Evolutionary conservation across 2,797 vertebrate genomes (phyloP).

Genomic region (Cyprinodon diabolis): DNA sequence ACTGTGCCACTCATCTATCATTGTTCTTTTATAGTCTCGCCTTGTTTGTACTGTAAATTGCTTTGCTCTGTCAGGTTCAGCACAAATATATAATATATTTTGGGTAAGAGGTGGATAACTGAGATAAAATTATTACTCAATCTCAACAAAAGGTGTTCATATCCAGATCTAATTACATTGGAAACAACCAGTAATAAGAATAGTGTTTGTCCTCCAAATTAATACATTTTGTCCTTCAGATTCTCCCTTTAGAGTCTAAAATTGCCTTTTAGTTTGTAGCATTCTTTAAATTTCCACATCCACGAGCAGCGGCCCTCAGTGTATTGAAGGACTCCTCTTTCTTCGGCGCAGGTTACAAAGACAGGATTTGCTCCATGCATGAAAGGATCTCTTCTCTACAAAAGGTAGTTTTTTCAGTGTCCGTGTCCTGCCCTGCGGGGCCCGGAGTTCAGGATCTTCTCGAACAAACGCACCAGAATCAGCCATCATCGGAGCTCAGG

Average conservation of each 20-base stretch:
- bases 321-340: slow-evolving; percentile 74
- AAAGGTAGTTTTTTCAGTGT: slow-evolving; percentile 91
- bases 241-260: slow-evolving; percentile 49
- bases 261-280: slow-evolving; percentile 73
- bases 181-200: background rate
- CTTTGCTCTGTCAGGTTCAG: slow-evolving; percentile 36
- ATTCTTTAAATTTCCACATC: slow-evolving; percentile 76
- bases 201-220: slow-evolving; percentile 23
- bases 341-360: slow-evolving; percentile 70
- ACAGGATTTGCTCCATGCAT: slow-evolving; percentile 80
- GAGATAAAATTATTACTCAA: slow-evolving; percentile 29
- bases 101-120: slow-evolving; percentile 30
- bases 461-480: slow-evolving; percentile 89
- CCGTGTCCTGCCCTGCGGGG: slow-evolving; percentile 84
- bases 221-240: slow-evolving; percentile 48
- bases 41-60: slow-evolving; percentile 64
- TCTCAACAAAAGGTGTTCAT: slow-evolving; percentile 9
- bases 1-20: slow-evolving; percentile 70
- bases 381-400: slow-evolving; percentile 79
- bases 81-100: slow-evolving; percentile 46
- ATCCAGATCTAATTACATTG: slow-evolving; percentile 18
- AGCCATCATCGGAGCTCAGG: slow-evolving; percentile 83
- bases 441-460: slow-evolving; percentile 85
- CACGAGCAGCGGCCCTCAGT: slow-evolving; percentile 68
- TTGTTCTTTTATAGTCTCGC: slow-evolving; percentile 59